Evolutionary conservation across 2,113 vertebrate species (phyloP).

Genomic region (Holacanthus passer): DNA sequence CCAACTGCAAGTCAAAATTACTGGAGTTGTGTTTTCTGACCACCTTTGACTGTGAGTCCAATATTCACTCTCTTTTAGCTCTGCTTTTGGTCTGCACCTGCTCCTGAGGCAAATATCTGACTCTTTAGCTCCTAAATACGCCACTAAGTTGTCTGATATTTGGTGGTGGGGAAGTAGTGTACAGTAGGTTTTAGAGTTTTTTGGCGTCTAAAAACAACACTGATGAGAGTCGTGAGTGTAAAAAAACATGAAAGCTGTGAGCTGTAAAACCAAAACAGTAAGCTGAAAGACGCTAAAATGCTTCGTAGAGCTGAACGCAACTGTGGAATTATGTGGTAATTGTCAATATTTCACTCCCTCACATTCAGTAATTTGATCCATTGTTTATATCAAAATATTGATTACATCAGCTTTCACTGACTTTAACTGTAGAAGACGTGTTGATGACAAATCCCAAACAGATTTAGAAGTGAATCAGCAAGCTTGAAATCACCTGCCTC

Average conservation of each 20-base stretch:
- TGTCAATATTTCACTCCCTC: background rate
- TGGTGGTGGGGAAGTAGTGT: background rate
- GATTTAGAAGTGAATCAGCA: background rate
- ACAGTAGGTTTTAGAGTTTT: background rate
- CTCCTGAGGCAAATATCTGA: background rate
- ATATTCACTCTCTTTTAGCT: background rate
- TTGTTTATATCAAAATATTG: background rate
- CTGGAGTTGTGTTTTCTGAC: no score
- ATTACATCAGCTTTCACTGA: background rate
- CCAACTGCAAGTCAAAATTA: background rate
- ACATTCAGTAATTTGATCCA: background rate
- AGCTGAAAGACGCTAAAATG: no score
- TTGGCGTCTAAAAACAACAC: no score
- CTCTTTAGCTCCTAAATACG: background rate
- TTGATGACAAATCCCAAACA: background rate
- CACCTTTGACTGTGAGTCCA: no score
- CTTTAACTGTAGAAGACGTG: no score
- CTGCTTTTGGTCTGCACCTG: background rate
- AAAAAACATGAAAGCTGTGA: background rate
- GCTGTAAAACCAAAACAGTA: background rate
- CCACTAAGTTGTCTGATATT: background rate
- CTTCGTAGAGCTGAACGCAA: background rate
- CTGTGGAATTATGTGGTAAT: background rate
- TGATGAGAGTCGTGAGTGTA: background rate
- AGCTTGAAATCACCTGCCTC: background rate